A percentile compares a stretch with the other conserved stretches of the same genome.
These are phyloP conservation scores for Andrena bicolor DNA, from an alignment of 2,888 invertebrate genomes.

Conservation along the genomic window DNA sequence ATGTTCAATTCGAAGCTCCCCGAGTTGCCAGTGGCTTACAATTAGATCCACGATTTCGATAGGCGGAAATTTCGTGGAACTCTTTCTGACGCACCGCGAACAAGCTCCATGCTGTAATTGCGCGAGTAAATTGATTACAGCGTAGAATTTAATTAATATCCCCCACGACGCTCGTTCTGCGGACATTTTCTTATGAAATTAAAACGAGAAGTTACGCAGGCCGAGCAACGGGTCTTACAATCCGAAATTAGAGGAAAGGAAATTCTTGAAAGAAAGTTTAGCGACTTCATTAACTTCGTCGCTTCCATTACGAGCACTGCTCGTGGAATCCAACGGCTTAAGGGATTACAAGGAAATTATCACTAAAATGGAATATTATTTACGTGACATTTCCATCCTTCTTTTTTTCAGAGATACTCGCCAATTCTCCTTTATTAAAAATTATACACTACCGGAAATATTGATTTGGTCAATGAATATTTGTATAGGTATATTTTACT, in stretches of 20 bases:
- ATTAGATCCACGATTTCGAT: too few relatives aligned
- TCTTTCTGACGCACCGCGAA: background rate
- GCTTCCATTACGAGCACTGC: slow-evolving; percentile 23
- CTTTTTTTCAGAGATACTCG: background rate
- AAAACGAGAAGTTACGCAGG: slow-evolving; percentile 23
- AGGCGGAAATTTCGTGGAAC: too few relatives aligned
- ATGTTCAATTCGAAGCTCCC: too few relatives aligned
- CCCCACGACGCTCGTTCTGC: background rate
- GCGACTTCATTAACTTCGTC: slow-evolving; percentile 31
- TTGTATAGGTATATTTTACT: too few relatives aligned
- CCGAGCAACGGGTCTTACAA: slow-evolving; percentile 10
- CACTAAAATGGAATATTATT: slow-evolving; percentile 5
- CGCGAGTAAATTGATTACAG: background rate
- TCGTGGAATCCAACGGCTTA: slow-evolving; percentile 16
- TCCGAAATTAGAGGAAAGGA: slow-evolving; percentile 30
- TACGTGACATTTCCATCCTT: background rate
- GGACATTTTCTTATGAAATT: slow-evolving; percentile 32
- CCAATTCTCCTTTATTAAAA: background rate
- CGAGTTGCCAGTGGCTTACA: too few relatives aligned
- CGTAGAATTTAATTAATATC: slow-evolving; percentile 25
- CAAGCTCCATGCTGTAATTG: background rate
- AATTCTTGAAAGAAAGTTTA: slow-evolving; percentile 36
- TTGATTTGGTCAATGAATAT: too few relatives aligned
- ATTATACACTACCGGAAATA: too few relatives aligned
- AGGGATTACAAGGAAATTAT: slow-evolving; percentile 27